Base-by-base conservation (phyloP, 53 echinoderm and acorn worm species). In the Mesocentrotus franciscanus region DNA sequence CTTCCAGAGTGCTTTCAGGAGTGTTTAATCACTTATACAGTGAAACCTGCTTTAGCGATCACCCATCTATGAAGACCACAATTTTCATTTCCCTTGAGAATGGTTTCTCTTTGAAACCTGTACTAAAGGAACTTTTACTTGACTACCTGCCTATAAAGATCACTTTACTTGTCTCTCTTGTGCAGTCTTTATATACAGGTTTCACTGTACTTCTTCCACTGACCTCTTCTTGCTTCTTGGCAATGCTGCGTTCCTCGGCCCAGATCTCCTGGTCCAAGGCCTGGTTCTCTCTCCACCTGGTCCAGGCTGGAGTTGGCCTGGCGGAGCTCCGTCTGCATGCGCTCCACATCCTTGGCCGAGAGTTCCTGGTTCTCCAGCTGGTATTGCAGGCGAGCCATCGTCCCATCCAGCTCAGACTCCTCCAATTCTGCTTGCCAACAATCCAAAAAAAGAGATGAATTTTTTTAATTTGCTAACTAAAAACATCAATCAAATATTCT, bases 221-320 rank as follows among this genome's bases (percentile, higher is more conserved):
- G 35, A 98, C 98, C 95, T 97, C 95, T 60, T 98, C 99, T 56
- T 97, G 97, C 72, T 96, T 95, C 91, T 98, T 98, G 42, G 99
- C 97, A 30, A 98, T 98, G 90, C 96, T 96, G 32, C 96, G 97
- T 92, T 98, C 99, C 85, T 97, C 97, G 61, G 96, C 96, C 99
- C 99, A 98, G 66, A 98, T 98, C 92, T 96, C 96, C 81, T 98
- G 96, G 94, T 98, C 98, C 26, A 98, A 42, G 36, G 96, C 95
- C 95, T 98, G 98, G 18, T 96, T 97, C 85, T 98, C 98, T 95
- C 72, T 98, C 98, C 72, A 97, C 94, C 39, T 95, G 93, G 12
- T 98, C 97, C 90, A 98, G 94, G 71, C 94, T 97, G 55, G 96
- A 76, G 39, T 95, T 97, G 89, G 98, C 95, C 92, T 97, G 96